Evolutionary conservation across 2,113 vertebrate genomes (phyloP), one percentile per base, ranked within the genome.

Genomic region (Arenaria interpres): DNA sequence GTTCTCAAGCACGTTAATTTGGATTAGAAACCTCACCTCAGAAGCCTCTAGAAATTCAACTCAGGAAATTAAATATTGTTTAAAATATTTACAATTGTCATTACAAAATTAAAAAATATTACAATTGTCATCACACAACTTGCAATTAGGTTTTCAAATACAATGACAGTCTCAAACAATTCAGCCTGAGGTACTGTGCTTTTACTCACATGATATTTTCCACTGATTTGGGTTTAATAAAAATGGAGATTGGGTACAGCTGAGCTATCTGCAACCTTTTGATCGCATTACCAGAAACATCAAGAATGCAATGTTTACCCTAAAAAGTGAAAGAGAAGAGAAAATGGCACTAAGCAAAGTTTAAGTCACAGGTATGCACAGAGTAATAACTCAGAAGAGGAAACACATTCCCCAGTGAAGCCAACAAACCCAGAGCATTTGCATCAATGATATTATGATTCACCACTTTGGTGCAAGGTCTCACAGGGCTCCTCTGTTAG

Each of bases 271-370:
- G 99, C 72, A 99, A 98, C 89, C 99, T 99, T 98, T 99, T 99
- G 98, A 99, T 99, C 27, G 99, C 99, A 79, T 99, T 99, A 86
- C 99, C 99, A 13, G 99, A 99, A 78, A 99, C 99, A 89, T 99
- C 99, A 53, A 99, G 99, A 96, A 99, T 99, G 95, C 99, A 99
- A 90, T 99, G 99, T 97, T 99, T 99, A 20, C 99, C 99, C 99
- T 99, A 98, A 93, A 91, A 54, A 93, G 89, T 46, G 66, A 94
- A 41, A 79, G 63, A 93, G 19, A 93, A 82, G 4, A n/a, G 25
- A 96, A 96, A 64, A 91, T 1, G 9, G 24, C 27, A 91, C 39
- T 91, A 46, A 96, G 89, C 41, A 92, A 90, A 82, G 50, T 80
- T 78, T 57, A 89, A 91, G 54, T 88, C 30, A 90, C 37, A 85